Evolutionary conservation across 2,888 invertebrate species (phyloP).

Genomic region (Macrophya annulata): DNA sequence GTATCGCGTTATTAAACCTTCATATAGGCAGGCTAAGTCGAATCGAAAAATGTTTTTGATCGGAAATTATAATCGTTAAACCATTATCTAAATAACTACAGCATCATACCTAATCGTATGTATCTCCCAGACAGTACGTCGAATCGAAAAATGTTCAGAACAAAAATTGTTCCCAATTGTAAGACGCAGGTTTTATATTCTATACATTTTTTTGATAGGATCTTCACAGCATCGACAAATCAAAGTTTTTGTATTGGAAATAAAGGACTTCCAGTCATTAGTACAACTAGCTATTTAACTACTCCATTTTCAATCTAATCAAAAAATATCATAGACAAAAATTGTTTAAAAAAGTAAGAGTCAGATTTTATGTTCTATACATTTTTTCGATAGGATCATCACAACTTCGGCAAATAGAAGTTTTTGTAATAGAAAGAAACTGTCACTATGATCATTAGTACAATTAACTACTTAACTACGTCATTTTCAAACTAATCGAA

Average conservation of each 20-base stretch:
- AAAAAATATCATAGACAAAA: background rate
- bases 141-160: background rate
- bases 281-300: background rate
- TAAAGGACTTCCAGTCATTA: background rate
- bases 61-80: background rate
- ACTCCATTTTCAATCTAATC: background rate
- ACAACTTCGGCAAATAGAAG: background rate
- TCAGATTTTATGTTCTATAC: background rate
- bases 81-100: slow-evolving; percentile 21
- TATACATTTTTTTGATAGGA: background rate
- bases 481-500: background rate
- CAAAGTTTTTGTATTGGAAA: background rate
- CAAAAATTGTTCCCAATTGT: background rate
- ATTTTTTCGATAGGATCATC: slow-evolving; percentile 13
- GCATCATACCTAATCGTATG: background rate
- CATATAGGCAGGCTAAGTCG: slow-evolving; percentile 1
- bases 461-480: background rate
- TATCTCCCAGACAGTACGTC: background rate
- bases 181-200: slow-evolving; percentile 3
- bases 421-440: background rate
- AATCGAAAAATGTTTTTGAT: slow-evolving; percentile 35
- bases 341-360: background rate
- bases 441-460: background rate
- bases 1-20: slow-evolving; percentile 22
- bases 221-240: background rate